Evolutionary conservation across 2,888 invertebrate species (phyloP).

Genomic region (Erebia epiphron): DNA sequence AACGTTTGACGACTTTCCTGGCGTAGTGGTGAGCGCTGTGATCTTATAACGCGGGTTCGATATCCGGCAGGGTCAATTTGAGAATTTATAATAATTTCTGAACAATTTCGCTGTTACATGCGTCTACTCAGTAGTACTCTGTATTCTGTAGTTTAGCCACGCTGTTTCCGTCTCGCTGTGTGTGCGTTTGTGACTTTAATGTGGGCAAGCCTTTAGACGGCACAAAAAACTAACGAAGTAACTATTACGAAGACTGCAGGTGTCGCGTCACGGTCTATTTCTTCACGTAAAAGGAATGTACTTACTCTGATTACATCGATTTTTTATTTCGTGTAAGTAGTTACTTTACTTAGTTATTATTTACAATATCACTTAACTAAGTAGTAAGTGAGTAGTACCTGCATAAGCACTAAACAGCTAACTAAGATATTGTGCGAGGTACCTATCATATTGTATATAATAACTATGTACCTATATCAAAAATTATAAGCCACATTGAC

Average conservation of each 20-base stretch:
- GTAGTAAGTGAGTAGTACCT: background rate
- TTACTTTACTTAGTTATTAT: constrained; percentile 2
- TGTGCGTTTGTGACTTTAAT: constrained; percentile 1
- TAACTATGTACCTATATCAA: background rate
- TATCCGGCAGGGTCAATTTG: too few species aligned
- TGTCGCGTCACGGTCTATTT: constrained; percentile 32
- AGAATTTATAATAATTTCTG: too few species aligned
- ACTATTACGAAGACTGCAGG: constrained; percentile 29
- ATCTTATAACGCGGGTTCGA: too few species aligned
- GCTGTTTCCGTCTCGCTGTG: too few species aligned
- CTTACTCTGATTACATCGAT: constrained; percentile 15
- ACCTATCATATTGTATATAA: too few species aligned
- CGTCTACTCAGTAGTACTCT: too few species aligned
- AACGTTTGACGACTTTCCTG: too few species aligned
- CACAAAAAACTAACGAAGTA: constrained; percentile 25
- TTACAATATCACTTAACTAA: constrained; percentile 20
- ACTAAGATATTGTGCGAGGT: background rate
- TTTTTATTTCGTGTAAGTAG: constrained; percentile 16
- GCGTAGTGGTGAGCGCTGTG: too few species aligned
- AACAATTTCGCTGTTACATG: too few species aligned
- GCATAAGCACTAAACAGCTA: background rate
- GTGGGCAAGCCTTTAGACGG: background rate
- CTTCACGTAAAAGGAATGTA: constrained; percentile 25
- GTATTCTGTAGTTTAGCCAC: too few species aligned
- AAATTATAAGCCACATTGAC: background rate